Evolutionary conservation across 2,797 vertebrate species (phyloP).

Genomic region (Cichlasoma orientale): DNA sequence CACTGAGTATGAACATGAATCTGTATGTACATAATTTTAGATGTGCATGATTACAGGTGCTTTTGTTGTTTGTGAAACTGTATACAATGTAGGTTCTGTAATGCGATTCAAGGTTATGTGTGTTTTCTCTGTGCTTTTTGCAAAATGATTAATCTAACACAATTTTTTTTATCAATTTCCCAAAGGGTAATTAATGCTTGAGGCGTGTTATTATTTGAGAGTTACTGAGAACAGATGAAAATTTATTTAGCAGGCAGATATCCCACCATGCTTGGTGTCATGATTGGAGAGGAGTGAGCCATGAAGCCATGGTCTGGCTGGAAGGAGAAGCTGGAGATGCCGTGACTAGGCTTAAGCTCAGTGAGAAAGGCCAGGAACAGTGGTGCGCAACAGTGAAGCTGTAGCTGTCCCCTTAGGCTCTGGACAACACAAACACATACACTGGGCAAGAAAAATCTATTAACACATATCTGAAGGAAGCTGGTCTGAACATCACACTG

Average conservation of each 20-base stretch:
- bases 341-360: constrained; percentile 37
- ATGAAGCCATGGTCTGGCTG: constrained; percentile 13
- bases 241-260: constrained; percentile 16
- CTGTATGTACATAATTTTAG: not conserved
- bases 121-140: not conserved
- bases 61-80: not conserved
- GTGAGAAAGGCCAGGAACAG: constrained; percentile 57
- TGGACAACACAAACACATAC: constrained; percentile 26
- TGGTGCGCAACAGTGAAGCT: constrained; percentile 70
- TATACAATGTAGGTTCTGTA: not conserved
- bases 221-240: not conserved
- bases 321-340: constrained; percentile 52
- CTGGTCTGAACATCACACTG: constrained; percentile 30
- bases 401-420: constrained; percentile 47
- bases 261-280: constrained; percentile 21
- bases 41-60: not conserved
- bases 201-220: not conserved
- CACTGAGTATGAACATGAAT: not conserved
- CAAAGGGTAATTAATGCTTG: not conserved
- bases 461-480: constrained; percentile 47
- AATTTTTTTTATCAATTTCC: not conserved
- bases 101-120: not conserved
- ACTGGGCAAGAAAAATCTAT: constrained; percentile 23
- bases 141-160: not conserved
- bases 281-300: constrained; percentile 16